Base-by-base conservation (phyloP, 2,113 vertebrate genomes). In the Scomber japonicus region DNA sequence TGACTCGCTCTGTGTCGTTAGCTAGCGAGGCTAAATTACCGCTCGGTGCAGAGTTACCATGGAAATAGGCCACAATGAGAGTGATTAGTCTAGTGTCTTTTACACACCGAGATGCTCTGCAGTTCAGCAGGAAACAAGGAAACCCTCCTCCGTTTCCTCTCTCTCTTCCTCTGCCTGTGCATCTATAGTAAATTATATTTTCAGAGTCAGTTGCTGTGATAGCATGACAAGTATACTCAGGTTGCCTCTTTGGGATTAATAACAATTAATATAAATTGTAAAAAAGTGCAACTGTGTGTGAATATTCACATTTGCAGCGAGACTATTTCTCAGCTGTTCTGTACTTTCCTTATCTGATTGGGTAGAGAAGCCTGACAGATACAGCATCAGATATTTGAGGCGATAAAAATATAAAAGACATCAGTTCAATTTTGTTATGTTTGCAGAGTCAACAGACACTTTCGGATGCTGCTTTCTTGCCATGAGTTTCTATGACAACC, bases 1-100 rank as follows among this genome's bases (percentile, higher is more conserved):
- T 92, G 90, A 92, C 83, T 93, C 89, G 87, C 91, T 87, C 64
- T 84, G 81, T 90, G 93, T 94, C 89, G 93, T 94, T 95, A 94
- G 94, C 90, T 88, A 81, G 78, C 57, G 57, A 88, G 84, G 86
- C 92, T 90, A 93, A 94, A 95, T 95, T 94, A 91, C 92, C 74
- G 87, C 93, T 93, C 91, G 80, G 56, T 86, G 85, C 86, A 90
- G 84, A 81, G 93, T 95, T 94, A 86, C 93, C 92, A 95, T 95
- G 93, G 94, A 90, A 92, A 95, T 93, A 78, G 56, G 83, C 82
- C 80, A 91, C 90, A 91, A 90, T 90, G 90, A 89, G 79, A 90
- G 83, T 89, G 91, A 93, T 93, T 93, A 93, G 88, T 87, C 81
- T 86, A 79, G 84, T 89, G 87, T 92, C 89, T 93, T 90, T 84